phyloP scores from a whole-genome alignment of 2,888 invertebrate genomes.

The Gasteruption jaculator region DNA sequence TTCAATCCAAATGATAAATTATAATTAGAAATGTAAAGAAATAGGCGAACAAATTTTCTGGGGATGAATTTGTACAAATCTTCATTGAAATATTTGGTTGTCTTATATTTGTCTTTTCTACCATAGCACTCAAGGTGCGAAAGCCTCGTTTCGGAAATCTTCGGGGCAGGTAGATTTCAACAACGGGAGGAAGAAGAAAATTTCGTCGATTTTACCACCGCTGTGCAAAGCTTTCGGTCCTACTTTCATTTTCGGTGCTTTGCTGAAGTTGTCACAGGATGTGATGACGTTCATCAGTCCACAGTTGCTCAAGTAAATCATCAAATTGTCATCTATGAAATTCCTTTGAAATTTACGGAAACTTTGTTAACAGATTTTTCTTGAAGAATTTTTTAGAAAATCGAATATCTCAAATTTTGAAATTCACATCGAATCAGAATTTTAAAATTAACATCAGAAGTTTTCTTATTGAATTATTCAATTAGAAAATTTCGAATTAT shows the following conservation, averaged over 20 bases:
- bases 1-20: no score
- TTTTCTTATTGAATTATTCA: no score
- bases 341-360: no score
- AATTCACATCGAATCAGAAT: no score
- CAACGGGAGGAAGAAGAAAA: conserved; percentile 62
- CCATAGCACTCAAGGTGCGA: conserved; percentile 51
- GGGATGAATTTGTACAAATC: conserved; percentile 3
- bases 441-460: no score
- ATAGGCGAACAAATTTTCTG: no score
- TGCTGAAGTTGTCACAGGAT: conserved; percentile 80
- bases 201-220: conserved; percentile 80
- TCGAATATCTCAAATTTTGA: no score
- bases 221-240: conserved; percentile 84
- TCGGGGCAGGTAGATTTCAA: conserved; percentile 73
- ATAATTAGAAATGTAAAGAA: no score
- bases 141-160: conserved; percentile 66
- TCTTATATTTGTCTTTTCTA: conserved; percentile 15
- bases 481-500: no score
- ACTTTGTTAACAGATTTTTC: no score
- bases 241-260: conserved; percentile 79
- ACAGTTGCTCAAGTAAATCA: conserved; percentile 81
- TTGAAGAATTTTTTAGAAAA: no score
- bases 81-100: conserved; percentile 1
- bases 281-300: conserved; percentile 85
- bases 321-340: no score